Evolutionary conservation across 2,888 invertebrate genomes (phyloP), one percentile per base, ranked within the genome.

Genomic region (Sericinus montela): DNA sequence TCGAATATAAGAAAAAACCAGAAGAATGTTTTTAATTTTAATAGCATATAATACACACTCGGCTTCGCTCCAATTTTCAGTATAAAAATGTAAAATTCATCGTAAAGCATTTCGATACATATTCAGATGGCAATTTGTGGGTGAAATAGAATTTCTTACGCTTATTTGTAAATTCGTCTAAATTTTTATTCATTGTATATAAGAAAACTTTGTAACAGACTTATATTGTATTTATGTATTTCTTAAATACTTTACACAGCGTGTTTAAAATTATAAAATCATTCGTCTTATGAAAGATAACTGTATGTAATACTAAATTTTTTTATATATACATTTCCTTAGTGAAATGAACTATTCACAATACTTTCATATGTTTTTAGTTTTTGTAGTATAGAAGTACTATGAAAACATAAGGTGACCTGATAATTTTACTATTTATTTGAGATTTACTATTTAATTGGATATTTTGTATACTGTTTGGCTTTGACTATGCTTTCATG

Each of bases 11-110:
- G 41, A 43, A 48, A 51, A 42, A 40, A 37, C 49, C 49, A 46
- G 43, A 52, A 11, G 34, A 35, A 11, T 13, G 11, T 9, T 14
- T 47, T 38, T n/a, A 42, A 36, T 67, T 69, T 75, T 79, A 84
- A 80, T 83, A 79, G 81, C 82, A 72, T 71, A 11, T 77, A 25
- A 71, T 76, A 74, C 75, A 40, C 39, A 50, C 64, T 68, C 59
- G 69, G 80, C 82, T 68, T 71, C 57, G 60, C 63, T 51, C 52
- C 46, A 60, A 41, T 50, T 36, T 39, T 34, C 41, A 43, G 56
- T 65, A 70, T 71, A 71, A 62, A 74, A 69, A 59, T 67, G 65
- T 68, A 70, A 69, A 69, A 54, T 15, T 46, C 46, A 46, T 51
- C 5, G 5, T 37, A 50, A 50, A 50, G n/a, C n/a, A n/a, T n/a